A percentile compares a stretch with the other conserved stretches of the same genome.
Evolutionary conservation across 30 jellyfish, hydroid and myxozoan species (phyloP).

Genomic region (Aurelia sp.): DNA sequence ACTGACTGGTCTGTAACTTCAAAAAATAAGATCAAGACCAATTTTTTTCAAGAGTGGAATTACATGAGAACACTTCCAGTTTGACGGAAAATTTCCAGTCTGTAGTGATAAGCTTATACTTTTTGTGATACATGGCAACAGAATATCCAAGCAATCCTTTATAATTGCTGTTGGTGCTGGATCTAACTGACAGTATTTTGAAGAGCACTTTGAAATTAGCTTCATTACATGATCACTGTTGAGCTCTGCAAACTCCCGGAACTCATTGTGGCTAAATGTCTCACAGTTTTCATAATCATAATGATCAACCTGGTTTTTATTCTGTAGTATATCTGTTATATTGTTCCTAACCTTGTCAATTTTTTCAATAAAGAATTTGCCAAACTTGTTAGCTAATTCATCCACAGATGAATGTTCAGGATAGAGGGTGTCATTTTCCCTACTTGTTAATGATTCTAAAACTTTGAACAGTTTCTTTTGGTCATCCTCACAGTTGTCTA

Average conservation of each 20-base stretch:
- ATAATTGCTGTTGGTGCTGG: neutral
- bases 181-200: constrained; percentile 29
- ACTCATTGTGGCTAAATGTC: neutral
- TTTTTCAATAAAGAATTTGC: no score
- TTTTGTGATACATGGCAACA: constrained; percentile 14
- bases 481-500: constrained; percentile 2
- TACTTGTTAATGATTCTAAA: neutral
- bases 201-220: neutral
- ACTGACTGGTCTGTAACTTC: no score
- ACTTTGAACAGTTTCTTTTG: neutral
- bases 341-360: neutral
- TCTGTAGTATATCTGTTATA: neutral
- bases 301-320: neutral
- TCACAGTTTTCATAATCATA: neutral
- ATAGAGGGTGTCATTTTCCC: neutral
- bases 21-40: no score
- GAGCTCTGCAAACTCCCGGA: constrained; percentile 1
- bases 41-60: constrained; percentile 1
- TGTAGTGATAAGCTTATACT: constrained; percentile 18
- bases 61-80: neutral
- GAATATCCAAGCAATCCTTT: constrained; percentile 14
- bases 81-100: no score
- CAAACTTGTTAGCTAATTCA: neutral
- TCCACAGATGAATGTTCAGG: no score
- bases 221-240: constrained; percentile 2